These are phyloP conservation scores for Nebria ingens DNA, from an alignment of 1,140 invertebrate species.

Conservation along the genomic window DNA sequence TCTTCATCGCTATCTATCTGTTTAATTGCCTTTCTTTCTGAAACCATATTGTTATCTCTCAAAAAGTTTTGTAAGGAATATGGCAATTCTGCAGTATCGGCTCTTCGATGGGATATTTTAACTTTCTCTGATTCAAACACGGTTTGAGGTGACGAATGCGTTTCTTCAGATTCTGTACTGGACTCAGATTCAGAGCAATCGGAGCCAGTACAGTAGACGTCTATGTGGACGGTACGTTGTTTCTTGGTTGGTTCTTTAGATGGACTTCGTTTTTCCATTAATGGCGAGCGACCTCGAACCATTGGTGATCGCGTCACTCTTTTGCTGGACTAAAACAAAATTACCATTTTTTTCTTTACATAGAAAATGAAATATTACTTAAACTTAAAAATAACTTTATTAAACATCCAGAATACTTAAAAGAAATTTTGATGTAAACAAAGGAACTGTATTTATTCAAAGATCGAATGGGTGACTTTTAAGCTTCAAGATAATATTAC, in stretches of 20 bases:
- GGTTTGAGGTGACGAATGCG: conserved; percentile 46
- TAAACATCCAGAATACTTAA: too few relatives aligned
- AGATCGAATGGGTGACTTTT: too few relatives aligned
- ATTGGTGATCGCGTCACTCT: conserved; percentile 20
- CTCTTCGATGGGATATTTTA: conserved; percentile 44
- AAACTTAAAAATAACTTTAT: conserved; percentile 12
- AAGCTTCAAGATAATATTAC: too few relatives aligned
- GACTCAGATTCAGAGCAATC: conserved; percentile 40
- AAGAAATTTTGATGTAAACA: too few relatives aligned
- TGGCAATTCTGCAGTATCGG: conserved; percentile 37
- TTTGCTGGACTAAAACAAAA: conserved; percentile 18
- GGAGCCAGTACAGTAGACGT: conserved; percentile 65
- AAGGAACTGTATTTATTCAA: too few relatives aligned
- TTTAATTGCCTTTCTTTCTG: conserved; percentile 29
- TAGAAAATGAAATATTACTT: conserved; percentile 12
- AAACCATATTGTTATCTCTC: conserved; percentile 27
- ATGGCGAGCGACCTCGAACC: conserved; percentile 19
- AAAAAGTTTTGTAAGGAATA: conserved; percentile 23
- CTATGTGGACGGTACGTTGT: conserved; percentile 62
- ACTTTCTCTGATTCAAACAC: conserved; percentile 53
- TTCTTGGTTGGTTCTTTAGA: conserved; percentile 39
- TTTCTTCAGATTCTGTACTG: conserved; percentile 32
- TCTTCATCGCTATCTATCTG: conserved; percentile 42
- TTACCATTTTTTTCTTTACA: conserved; percentile 6
- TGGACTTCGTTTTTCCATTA: conserved; percentile 10